Evolutionary conservation across 2,113 vertebrate species (phyloP).

Genomic region (Sander vitreus): DNA sequence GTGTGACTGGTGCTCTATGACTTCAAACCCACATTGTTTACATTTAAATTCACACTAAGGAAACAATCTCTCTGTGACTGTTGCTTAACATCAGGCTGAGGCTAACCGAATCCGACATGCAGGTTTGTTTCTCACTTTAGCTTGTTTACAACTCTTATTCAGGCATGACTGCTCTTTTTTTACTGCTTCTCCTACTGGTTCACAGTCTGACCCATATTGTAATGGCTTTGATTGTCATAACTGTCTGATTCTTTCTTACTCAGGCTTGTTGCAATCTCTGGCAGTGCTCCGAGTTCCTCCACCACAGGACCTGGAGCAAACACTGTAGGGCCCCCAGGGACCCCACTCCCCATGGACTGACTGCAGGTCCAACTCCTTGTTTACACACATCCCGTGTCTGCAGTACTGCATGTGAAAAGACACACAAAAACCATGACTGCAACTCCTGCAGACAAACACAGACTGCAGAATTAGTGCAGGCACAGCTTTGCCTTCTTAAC

Average conservation of each 20-base stretch:
- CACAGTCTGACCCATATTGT: background rate
- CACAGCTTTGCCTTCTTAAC: conserved; percentile 58
- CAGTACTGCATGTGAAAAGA: conserved; percentile 87
- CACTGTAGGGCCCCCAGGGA: conserved; percentile 92
- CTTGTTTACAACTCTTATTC: conserved; percentile 16
- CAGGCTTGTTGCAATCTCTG: conserved; percentile 94
- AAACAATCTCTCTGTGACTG: conserved; percentile 2
- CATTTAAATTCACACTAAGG: background rate
- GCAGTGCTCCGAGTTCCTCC: conserved; percentile 92
- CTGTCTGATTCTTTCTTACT: conserved; percentile 85
- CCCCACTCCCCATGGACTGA: conserved; percentile 97
- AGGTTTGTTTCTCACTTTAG: conserved; percentile 5
- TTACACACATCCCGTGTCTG: conserved; percentile 93
- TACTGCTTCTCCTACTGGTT: background rate
- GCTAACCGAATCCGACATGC: background rate
- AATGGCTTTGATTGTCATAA: background rate
- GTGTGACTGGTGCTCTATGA: conserved; percentile 12
- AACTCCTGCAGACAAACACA: conserved; percentile 37
- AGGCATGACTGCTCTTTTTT: background rate
- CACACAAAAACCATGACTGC: conserved; percentile 34
- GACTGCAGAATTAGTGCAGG: conserved; percentile 33
- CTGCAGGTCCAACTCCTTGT: conserved; percentile 89
- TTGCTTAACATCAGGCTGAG: conserved; percentile 8
- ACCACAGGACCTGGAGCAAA: conserved; percentile 95
- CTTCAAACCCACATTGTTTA: conserved; percentile 12